Percentiles rank a stretch among this genome's conserved stretches.
These are phyloP conservation scores for Scaptomyza hsui DNA, from an alignment of 1,140 invertebrate species.

Conservation along the genomic window DNA sequence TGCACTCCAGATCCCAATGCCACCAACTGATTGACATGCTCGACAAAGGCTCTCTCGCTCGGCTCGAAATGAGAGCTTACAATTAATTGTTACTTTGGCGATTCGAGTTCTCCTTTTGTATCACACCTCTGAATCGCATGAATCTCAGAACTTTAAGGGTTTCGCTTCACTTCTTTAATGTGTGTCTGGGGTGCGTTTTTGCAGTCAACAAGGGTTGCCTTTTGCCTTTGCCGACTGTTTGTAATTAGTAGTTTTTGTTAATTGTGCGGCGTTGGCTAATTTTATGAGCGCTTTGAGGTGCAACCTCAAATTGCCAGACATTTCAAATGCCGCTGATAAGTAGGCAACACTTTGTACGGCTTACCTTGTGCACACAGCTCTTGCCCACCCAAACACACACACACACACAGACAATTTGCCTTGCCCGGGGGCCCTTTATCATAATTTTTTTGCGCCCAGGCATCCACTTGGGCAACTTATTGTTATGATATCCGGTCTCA, in stretches of 20 bases:
- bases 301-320: conserved; percentile 32
- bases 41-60: conserved; percentile 42
- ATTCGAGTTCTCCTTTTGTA: conserved; percentile 2
- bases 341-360: conserved; percentile 26
- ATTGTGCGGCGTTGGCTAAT: conserved; percentile 57
- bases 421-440: conserved; percentile 3
- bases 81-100: conserved; percentile 62
- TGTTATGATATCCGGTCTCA: conserved; percentile 72
- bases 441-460: conserved; percentile 19
- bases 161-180: conserved; percentile 41
- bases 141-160: conserved; percentile 56
- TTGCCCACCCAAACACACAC: neutral
- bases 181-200: conserved; percentile 32
- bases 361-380: conserved; percentile 2
- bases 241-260: conserved; percentile 70
- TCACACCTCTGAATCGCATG: neutral
- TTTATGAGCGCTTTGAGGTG: conserved; percentile 40
- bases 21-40: conserved; percentile 60
- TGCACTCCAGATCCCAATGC: neutral
- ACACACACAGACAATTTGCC: conserved; percentile 18
- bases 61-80: conserved; percentile 65
- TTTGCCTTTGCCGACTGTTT: conserved; percentile 3
- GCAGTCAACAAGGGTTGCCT: conserved; percentile 13
- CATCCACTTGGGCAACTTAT: conserved; percentile 65
- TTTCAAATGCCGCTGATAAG: conserved; percentile 27